phyloP scores from a whole-genome alignment of 2,797 vertebrate genomes.

The Pantherophis alleghaniensis region DNA sequence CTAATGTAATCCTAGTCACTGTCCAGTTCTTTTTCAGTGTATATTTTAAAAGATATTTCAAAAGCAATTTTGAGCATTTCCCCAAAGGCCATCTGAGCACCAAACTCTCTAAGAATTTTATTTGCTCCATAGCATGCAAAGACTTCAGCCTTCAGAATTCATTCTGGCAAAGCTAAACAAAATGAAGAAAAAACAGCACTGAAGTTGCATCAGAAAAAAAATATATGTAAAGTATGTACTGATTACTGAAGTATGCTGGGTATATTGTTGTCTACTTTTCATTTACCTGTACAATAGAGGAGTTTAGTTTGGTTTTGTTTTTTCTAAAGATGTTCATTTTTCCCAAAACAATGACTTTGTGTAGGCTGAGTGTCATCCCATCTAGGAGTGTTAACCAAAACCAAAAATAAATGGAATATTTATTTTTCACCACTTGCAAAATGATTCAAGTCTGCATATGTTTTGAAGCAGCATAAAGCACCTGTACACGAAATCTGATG shows the following conservation, averaged over 20 bases:
- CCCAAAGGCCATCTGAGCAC: neutral
- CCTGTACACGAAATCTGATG: neutral
- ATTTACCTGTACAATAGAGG: neutral
- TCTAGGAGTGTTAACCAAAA: neutral
- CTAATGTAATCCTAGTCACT: neutral
- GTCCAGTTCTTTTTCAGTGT: neutral
- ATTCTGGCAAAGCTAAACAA: neutral
- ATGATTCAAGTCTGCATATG: neutral
- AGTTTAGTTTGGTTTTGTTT: neutral
- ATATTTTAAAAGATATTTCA: constrained; percentile 20
- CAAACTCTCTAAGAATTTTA: constrained; percentile 5
- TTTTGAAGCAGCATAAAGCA: neutral
- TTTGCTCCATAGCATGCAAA: neutral
- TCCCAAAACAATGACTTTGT: neutral
- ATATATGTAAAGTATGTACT: neutral
- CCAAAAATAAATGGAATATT: neutral
- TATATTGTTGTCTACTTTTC: neutral
- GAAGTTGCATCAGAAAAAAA: neutral
- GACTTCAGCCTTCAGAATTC: neutral
- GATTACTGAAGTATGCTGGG: neutral
- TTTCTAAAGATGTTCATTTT: neutral
- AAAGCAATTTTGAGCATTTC: neutral
- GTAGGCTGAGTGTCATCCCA: no score
- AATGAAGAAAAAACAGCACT: neutral
- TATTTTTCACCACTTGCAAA: neutral